Conservation (phyloP, 2,888 invertebrate species). For the Podabrus alpinus region DNA sequence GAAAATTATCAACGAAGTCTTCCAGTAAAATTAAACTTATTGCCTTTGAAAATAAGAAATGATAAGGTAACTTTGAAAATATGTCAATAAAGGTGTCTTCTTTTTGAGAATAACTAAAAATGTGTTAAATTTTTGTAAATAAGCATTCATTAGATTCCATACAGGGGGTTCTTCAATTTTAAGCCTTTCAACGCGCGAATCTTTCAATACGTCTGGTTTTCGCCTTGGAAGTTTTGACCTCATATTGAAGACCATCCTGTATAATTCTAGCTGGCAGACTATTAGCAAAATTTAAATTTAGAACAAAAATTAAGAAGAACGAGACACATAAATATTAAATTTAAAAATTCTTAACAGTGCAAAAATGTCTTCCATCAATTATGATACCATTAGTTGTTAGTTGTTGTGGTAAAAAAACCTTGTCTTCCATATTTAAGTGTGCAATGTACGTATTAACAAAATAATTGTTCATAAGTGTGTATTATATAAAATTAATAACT, state of each 20-base stretch:
- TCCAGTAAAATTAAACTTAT: conserved; percentile 20
- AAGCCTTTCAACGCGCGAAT: not conserved
- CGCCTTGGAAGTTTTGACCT: not conserved
- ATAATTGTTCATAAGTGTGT: conserved; percentile 22
- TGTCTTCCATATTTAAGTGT: conserved; percentile 20
- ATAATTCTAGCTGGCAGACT: not conserved
- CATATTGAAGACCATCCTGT: not conserved
- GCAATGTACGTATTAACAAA: conserved; percentile 16
- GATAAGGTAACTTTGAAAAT: conserved; percentile 4
- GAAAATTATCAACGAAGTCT: conserved; percentile 24
- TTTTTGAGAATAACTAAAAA: conserved; percentile 14
- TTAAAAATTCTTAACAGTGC: conserved; percentile 14
- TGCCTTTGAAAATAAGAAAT: conserved; percentile 20
- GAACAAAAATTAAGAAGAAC: not conserved
- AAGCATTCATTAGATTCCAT: conserved; percentile 12
- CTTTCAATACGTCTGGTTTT: not conserved
- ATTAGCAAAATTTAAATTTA: not conserved
- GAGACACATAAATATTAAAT: not conserved
- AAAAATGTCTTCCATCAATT: conserved; percentile 29
- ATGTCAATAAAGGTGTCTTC: conserved; percentile 29
- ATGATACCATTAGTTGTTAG: conserved; percentile 14
- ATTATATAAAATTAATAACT: conserved; percentile 6
- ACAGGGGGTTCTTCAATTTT: not conserved
- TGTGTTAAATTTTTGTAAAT: conserved; percentile 16
- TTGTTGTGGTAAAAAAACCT: conserved; percentile 18